Percentiles rank a stretch among this genome's conserved stretches.
Conservation (phyloP, 2,888 invertebrate species). For the Sinelater perroti region DNA sequence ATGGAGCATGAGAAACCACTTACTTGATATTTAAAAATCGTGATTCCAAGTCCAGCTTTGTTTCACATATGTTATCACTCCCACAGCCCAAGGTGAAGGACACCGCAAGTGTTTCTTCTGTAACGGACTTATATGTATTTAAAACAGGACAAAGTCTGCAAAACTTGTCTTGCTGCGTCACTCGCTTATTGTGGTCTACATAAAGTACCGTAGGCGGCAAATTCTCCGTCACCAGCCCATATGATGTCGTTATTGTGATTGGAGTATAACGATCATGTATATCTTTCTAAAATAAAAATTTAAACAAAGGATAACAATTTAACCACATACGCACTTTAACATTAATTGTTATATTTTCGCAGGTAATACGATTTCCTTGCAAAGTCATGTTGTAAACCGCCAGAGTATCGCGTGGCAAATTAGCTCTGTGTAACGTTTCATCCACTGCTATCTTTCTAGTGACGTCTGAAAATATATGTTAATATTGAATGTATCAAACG, state of each 20-base stretch:
- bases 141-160: conserved; percentile 49
- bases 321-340: conserved; percentile 23
- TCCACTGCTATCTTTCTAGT: conserved; percentile 33
- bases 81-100: conserved; percentile 54
- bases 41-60: conserved; percentile 45
- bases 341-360: conserved; percentile 36
- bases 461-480: conserved; percentile 16
- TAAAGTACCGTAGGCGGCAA: conserved; percentile 31
- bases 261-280: conserved; percentile 36
- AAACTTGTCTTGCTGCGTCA: conserved; percentile 43
- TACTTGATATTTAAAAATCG: conserved; percentile 43
- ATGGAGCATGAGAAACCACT: conserved; percentile 4
- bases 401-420: conserved; percentile 8
- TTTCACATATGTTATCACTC: conserved; percentile 49
- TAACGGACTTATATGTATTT: conserved; percentile 43
- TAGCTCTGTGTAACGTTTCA: conserved; percentile 38
- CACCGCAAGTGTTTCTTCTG: conserved; percentile 45
- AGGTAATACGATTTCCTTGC: conserved; percentile 13
- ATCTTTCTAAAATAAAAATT: conserved; percentile 22
- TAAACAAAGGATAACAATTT: background rate
- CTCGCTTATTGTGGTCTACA: conserved; percentile 28
- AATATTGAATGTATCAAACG: background rate
- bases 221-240: conserved; percentile 28
- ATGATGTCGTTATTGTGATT: conserved; percentile 41
- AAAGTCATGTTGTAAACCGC: conserved; percentile 22